Base-by-base conservation (phyloP, 2,888 invertebrate species). In the Gastracanthus pulcherrimus region DNA sequence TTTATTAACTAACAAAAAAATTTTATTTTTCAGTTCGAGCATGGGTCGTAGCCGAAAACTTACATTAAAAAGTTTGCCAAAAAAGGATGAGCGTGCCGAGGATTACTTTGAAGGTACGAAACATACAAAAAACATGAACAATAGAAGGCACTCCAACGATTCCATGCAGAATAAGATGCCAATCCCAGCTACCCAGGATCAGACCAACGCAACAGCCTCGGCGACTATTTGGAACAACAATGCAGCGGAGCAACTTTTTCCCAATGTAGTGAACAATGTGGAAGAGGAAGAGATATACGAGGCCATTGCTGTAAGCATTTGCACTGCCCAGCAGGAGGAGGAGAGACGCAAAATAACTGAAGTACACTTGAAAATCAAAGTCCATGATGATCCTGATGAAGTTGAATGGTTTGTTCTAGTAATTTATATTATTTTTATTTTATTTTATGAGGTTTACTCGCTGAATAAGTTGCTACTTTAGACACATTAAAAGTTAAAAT, bases 301-400 rank as follows among this genome's bases (percentile, higher is more conserved):
- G 34, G 85, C 84, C 7, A 11, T 85, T 2, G 66, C 34, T 4
- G 85, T 86, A 62, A 86, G 84, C 67, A 75, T 84, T 26, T 58
- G 48, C 6, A 84, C 80, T 6, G 78, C 81, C 16, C 76, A 82
- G 11, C 23, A 74, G 67, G 77, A 77, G 58, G 62, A 31, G 13
- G 75, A 70, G 9, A 62, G 5, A 11, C 75, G 75, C 5, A 80
- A 75, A 64, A 62, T 51, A 19, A 4, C 5, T 45, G 13, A 31
- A 19, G 34, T 2, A 31, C 55, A 16, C 41, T 16, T 70, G 7
- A 80, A 80, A 51, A 16, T 5, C 2, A 19, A 60, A 16, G 6
- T 31, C n/a, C 4, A 23, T 31, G 69, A 82, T 66, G 45, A 82
- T 36, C 0, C 13, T 29, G 64, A 76, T 58, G 55, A 78, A 16